Evolutionary conservation across 1,140 invertebrate species (phyloP).

Genomic region (Ectropis grisescens): DNA sequence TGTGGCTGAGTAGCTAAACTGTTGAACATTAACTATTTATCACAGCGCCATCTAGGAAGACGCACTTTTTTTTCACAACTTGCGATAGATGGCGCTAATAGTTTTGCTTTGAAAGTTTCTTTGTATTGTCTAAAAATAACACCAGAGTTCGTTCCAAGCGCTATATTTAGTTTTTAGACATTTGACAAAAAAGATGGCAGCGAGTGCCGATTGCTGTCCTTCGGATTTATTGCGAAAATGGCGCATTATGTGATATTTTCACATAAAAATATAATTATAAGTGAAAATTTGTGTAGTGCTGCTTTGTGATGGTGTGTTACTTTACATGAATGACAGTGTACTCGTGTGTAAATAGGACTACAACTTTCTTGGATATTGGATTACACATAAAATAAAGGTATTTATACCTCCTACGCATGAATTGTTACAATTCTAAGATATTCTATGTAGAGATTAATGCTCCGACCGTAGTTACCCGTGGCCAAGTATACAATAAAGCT

Average conservation of each 20-base stretch:
- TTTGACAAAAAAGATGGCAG: slow-evolving; percentile 70
- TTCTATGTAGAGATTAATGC: slow-evolving; percentile 3
- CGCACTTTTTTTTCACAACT: too few species aligned
- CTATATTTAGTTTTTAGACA: slow-evolving; percentile 69
- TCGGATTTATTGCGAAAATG: slow-evolving; percentile 65
- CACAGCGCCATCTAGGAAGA: slow-evolving; percentile 16
- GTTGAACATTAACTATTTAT: too few species aligned
- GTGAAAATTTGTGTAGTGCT: slow-evolving; percentile 65
- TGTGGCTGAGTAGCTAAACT: slow-evolving; percentile 6
- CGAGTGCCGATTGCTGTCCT: slow-evolving; percentile 61
- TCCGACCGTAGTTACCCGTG: neutral
- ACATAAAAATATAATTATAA: slow-evolving; percentile 63
- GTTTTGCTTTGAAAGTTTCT: slow-evolving; percentile 13
- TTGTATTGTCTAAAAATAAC: slow-evolving; percentile 66
- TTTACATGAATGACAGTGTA: slow-evolving; percentile 63
- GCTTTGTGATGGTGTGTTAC: slow-evolving; percentile 60
- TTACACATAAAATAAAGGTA: slow-evolving; percentile 68
- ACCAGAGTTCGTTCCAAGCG: slow-evolving; percentile 65
- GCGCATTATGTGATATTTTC: slow-evolving; percentile 68
- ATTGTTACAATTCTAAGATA: slow-evolving; percentile 25
- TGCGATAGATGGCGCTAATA: slow-evolving; percentile 33
- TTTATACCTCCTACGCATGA: slow-evolving; percentile 59
- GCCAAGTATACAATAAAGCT: neutral
- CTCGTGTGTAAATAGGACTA: slow-evolving; percentile 55
- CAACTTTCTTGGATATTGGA: slow-evolving; percentile 66